These are phyloP conservation scores for Mythimna albipuncta DNA, from an alignment of 2,888 invertebrate genomes.

Conservation along the genomic window DNA sequence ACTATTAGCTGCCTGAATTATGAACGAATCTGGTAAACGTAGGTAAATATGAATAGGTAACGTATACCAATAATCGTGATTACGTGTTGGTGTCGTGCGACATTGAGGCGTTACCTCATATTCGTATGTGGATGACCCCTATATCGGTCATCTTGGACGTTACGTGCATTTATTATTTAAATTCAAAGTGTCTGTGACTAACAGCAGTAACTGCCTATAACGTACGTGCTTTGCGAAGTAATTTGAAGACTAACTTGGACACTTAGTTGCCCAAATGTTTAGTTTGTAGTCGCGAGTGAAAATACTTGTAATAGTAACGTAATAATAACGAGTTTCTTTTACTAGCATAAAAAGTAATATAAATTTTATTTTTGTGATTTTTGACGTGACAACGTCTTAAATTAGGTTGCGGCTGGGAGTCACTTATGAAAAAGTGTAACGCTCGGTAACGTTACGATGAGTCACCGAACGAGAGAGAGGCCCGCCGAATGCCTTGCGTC, in stretches of 20 bases:
- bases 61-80: slow-evolving; percentile 45
- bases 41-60: slow-evolving; percentile 25
- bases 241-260: slow-evolving; percentile 64
- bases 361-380: slow-evolving; percentile 29
- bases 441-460: too few relatives aligned
- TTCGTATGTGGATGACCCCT: slow-evolving; percentile 79
- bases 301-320: slow-evolving; percentile 30
- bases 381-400: too few relatives aligned
- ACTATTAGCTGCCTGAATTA: slow-evolving; percentile 73
- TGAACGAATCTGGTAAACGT: slow-evolving; percentile 60
- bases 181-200: slow-evolving; percentile 81
- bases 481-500: too few relatives aligned
- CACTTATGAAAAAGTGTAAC: too few relatives aligned
- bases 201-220: slow-evolving; percentile 75
- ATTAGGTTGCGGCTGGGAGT: too few relatives aligned
- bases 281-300: slow-evolving; percentile 17
- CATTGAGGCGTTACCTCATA: slow-evolving; percentile 82
- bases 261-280: slow-evolving; percentile 60
- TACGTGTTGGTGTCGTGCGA: slow-evolving; percentile 53
- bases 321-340: slow-evolving; percentile 25
- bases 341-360: slow-evolving; percentile 27
- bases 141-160: slow-evolving; percentile 87
- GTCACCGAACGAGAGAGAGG: too few relatives aligned
- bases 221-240: slow-evolving; percentile 71
- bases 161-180: slow-evolving; percentile 85